Conservation (phyloP, 2,888 invertebrate species). For the Latrodectus hesperus region DNA sequence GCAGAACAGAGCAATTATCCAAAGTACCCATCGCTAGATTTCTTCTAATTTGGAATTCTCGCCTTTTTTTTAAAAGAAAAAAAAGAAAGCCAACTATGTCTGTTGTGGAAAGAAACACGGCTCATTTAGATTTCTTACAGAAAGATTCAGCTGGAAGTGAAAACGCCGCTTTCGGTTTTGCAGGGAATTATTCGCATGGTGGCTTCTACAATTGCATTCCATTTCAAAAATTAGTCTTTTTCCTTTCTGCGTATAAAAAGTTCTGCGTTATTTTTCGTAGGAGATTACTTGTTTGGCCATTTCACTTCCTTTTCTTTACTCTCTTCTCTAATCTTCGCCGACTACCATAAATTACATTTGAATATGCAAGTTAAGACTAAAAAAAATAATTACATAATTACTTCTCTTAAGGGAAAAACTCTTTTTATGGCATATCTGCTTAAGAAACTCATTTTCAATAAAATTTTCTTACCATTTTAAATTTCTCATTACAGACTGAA, state of each 20-base stretch:
- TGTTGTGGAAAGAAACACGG: background rate
- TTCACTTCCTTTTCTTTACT: too few relatives aligned
- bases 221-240: background rate
- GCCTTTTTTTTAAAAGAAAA: background rate
- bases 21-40: background rate
- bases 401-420: too few relatives aligned
- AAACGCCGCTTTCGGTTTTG: background rate
- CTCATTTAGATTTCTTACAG: background rate
- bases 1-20: background rate
- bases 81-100: background rate
- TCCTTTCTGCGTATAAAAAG: background rate
- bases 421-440: too few relatives aligned
- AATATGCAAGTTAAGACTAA: too few relatives aligned
- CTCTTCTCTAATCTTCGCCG: too few relatives aligned
- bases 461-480: too few relatives aligned
- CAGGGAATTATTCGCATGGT: background rate
- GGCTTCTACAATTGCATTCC: background rate
- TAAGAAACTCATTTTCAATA: too few relatives aligned
- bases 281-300: background rate
- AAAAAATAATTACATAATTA: too few relatives aligned
- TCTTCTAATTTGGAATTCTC: background rate
- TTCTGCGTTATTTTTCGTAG: background rate
- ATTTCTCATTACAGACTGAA: too few relatives aligned
- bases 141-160: background rate
- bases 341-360: too few relatives aligned